These are phyloP conservation scores for Drymodes brunneopygia DNA, from an alignment of 2,113 vertebrate genomes.

Conservation along the genomic window DNA sequence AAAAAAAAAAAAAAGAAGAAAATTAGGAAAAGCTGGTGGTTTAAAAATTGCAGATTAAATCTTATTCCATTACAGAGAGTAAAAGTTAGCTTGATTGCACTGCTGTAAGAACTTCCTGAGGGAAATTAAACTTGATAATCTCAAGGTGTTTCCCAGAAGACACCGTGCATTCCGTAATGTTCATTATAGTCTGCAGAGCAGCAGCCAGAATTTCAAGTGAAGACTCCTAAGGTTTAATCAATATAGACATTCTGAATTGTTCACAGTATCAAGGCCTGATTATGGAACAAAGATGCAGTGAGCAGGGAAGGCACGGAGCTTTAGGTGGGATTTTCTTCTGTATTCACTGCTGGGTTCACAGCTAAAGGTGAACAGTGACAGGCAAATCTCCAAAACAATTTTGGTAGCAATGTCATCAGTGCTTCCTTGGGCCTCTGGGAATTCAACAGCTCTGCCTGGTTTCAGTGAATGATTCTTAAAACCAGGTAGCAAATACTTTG, in stretches of 20 bases:
- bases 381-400: background rate
- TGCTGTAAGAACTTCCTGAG: constrained; percentile 55
- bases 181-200: constrained; percentile 60
- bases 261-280: background rate
- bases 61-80: constrained; percentile 44
- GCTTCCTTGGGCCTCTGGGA: background rate
- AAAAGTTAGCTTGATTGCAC: constrained; percentile 53
- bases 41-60: constrained; percentile 55
- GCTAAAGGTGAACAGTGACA: background rate
- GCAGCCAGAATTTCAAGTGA: constrained; percentile 38
- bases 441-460: background rate
- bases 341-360: background rate
- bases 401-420: background rate
- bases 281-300: background rate
- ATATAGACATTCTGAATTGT: constrained; percentile 56
- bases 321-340: background rate
- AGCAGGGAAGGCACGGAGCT: background rate
- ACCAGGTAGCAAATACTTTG: background rate
- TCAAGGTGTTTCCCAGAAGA: constrained; percentile 55
- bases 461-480: background rate
- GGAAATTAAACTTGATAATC: constrained; percentile 69
- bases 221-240: constrained; percentile 60
- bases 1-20: background rate
- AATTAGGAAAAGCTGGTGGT: background rate
- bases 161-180: background rate